phyloP scores from a whole-genome alignment of 2,797 vertebrate species.

The Malurus leucopterus region DNA sequence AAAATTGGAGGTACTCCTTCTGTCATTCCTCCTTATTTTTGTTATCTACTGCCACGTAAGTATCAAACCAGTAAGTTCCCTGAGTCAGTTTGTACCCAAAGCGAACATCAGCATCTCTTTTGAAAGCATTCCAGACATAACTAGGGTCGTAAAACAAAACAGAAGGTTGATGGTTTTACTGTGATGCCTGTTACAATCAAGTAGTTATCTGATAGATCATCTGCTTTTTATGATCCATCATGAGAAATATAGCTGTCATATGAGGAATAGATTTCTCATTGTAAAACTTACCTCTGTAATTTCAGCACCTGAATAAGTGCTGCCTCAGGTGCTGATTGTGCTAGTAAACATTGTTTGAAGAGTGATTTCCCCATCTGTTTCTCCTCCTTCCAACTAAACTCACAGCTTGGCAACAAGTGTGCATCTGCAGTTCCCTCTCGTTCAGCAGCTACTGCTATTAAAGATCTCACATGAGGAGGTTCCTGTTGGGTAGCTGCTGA shows the following conservation, averaged over 20 bases:
- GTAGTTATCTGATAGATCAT: conserved; percentile 62
- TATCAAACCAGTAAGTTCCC: conserved; percentile 40
- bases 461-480: not conserved
- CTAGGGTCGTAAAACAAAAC: conserved; percentile 64
- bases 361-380: conserved; percentile 43
- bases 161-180: conserved; percentile 71
- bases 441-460: conserved; percentile 35
- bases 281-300: conserved; percentile 51
- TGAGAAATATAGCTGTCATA: conserved; percentile 63
- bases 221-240: conserved; percentile 66
- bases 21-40: conserved; percentile 24
- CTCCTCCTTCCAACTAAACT: conserved; percentile 21
- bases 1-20: conserved; percentile 27
- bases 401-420: conserved; percentile 16
- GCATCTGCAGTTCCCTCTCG: not conserved
- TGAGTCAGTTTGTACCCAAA: conserved; percentile 42
- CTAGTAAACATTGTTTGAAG: conserved; percentile 40
- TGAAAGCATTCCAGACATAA: conserved; percentile 71
- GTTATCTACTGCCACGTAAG: conserved; percentile 4
- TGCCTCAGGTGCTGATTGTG: conserved; percentile 28
- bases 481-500: not conserved
- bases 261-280: conserved; percentile 38
- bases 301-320: conserved; percentile 62
- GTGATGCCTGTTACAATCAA: conserved; percentile 43
- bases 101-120: conserved; percentile 40